phyloP scores from a whole-genome alignment of 2,888 invertebrate species.

The Diaperis boleti region DNA sequence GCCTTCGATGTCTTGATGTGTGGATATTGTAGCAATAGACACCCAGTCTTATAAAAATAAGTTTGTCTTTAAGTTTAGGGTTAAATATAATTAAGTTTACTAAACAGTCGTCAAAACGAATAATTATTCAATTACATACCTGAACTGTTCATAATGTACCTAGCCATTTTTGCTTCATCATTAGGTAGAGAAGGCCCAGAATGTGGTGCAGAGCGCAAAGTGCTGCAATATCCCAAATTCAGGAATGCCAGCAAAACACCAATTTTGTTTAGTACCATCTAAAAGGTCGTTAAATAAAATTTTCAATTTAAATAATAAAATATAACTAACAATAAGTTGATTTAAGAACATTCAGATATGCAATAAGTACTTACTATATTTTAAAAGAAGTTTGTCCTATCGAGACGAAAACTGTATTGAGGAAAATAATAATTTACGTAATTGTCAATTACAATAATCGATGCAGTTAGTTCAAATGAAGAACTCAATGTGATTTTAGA shows the following conservation, averaged over 20 bases:
- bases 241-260: not conserved
- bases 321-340: not conserved
- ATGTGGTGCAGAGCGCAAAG: not conserved
- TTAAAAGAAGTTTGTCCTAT: not conserved
- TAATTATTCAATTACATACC: slow-evolving; percentile 67
- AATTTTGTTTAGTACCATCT: not conserved
- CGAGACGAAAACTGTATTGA: not conserved
- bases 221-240: slow-evolving; percentile 7
- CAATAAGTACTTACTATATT: slow-evolving; percentile 1
- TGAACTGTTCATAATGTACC: slow-evolving; percentile 79
- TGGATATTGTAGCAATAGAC: slow-evolving; percentile 78
- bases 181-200: slow-evolving; percentile 71
- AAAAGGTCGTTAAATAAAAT: not conserved
- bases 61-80: no score
- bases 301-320: no score
- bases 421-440: slow-evolving; percentile 4
- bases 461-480: not conserved
- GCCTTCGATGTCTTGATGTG: slow-evolving; percentile 70
- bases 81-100: no score
- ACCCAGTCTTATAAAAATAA: slow-evolving; percentile 73
- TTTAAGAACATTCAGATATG: not conserved
- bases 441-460: slow-evolving; percentile 10
- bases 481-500: slow-evolving; percentile 12
- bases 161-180: slow-evolving; percentile 75
- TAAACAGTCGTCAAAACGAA: not conserved